Conservation (phyloP, 2,888 invertebrate genomes). For the Mythimna vitellina region DNA sequence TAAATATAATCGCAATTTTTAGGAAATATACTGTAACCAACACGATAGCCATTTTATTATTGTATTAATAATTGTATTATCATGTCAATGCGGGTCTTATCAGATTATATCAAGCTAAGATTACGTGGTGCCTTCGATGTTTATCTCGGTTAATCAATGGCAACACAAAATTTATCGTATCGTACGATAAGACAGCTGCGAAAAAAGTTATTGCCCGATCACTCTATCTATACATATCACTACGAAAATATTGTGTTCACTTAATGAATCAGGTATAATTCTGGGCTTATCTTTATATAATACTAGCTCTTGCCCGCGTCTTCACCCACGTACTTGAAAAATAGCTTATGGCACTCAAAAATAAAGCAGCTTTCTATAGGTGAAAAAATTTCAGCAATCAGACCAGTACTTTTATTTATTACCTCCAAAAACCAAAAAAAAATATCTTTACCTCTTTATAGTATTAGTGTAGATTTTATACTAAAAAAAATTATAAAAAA, state of each 20-base stretch:
- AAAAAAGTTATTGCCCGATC: background rate
- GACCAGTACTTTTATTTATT: too few species aligned
- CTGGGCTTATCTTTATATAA: too few species aligned
- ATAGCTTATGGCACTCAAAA: too few species aligned
- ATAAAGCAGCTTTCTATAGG: too few species aligned
- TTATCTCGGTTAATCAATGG: conserved; percentile 1
- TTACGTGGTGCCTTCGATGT: conserved; percentile 2
- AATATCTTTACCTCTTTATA: too few species aligned
- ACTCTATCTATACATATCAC: background rate
- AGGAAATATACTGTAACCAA: conserved; percentile 4
- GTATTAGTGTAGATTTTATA: too few species aligned
- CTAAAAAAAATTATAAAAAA: too few species aligned
- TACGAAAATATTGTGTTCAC: background rate
- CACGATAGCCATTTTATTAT: conserved; percentile 12
- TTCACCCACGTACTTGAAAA: too few species aligned
- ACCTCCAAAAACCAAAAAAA: too few species aligned
- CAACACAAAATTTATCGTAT: conserved; percentile 7
- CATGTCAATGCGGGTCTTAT: conserved; percentile 1
- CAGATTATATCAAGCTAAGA: conserved; percentile 12
- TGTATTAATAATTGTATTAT: conserved; percentile 20
- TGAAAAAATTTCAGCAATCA: too few species aligned
- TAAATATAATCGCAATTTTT: conserved; percentile 9
- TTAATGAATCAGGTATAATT: too few species aligned
- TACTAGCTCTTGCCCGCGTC: too few species aligned
- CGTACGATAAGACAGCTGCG: conserved; percentile 6